A percentile compares a stretch with the other conserved stretches of the same genome.
These are phyloP conservation scores for Osmoderma eremita DNA, from an alignment of 2,888 invertebrate genomes.

Conservation along the genomic window DNA sequence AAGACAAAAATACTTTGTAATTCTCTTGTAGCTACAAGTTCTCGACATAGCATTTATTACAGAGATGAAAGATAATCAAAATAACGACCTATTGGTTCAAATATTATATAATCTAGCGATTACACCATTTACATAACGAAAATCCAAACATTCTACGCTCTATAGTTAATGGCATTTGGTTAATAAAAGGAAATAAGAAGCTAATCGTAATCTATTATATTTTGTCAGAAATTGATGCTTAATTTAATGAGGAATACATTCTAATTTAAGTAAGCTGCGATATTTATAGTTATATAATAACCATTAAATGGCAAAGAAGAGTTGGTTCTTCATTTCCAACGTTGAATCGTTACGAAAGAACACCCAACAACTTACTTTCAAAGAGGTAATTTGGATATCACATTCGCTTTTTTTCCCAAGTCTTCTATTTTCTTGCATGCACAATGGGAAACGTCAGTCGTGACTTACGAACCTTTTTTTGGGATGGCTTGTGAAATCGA, in stretches of 20 bases:
- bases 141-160: too few species aligned
- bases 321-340: neutral
- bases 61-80: too few species aligned
- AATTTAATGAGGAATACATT: neutral
- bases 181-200: too few species aligned
- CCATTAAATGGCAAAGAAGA: neutral
- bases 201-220: neutral
- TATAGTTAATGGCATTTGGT: too few species aligned
- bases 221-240: conserved; percentile 2
- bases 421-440: conserved; percentile 3
- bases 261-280: neutral
- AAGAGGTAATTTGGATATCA: conserved; percentile 1
- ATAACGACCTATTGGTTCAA: too few species aligned
- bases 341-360: conserved; percentile 8
- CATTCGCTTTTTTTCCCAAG: conserved; percentile 8
- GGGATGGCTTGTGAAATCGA: conserved; percentile 13
- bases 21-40: too few species aligned
- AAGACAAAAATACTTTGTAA: too few species aligned
- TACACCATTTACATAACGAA: too few species aligned
- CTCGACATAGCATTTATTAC: too few species aligned
- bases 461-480: conserved; percentile 17
- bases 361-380: neutral
- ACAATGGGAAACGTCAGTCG: neutral
- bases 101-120: too few species aligned
- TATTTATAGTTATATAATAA: neutral